Percentiles rank a stretch among this genome's conserved stretches.
These are phyloP conservation scores for Hypena proboscidalis DNA, from an alignment of 2,888 invertebrate genomes.

Conservation along the genomic window DNA sequence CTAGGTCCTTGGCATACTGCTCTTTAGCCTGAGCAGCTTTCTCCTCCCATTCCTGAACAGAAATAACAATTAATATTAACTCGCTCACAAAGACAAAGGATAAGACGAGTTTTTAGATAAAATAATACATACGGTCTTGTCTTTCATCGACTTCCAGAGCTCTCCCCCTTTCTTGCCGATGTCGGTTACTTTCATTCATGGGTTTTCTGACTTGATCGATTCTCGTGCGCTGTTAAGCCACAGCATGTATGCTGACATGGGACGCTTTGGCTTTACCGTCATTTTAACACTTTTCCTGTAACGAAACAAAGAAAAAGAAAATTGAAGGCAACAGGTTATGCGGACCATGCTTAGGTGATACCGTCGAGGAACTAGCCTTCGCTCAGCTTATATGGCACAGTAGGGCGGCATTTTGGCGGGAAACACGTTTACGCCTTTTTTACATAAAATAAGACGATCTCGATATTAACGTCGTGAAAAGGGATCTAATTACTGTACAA, in stretches of 20 bases:
- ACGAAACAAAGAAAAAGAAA: constrained; percentile 50
- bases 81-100: constrained; percentile 15
- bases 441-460: constrained; percentile 29
- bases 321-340: constrained; percentile 63
- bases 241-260: constrained; percentile 96
- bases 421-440: constrained; percentile 63
- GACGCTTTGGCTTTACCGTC: constrained; percentile 97
- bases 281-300: constrained; percentile 87
- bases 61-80: constrained; percentile 14
- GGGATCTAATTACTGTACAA: constrained; percentile 36
- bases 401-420: constrained; percentile 84
- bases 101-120: constrained; percentile 10
- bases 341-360: constrained; percentile 53
- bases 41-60: constrained; percentile 93
- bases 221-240: constrained; percentile 97
- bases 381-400: constrained; percentile 59
- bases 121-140: constrained; percentile 89
- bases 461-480: constrained; percentile 28
- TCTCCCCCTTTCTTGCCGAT: constrained; percentile 98
- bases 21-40: constrained; percentile 93
- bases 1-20: constrained; percentile 94
- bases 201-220: constrained; percentile 94
- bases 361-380: constrained; percentile 54
- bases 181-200: constrained; percentile 96
- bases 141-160: constrained; percentile 95